phyloP scores from a whole-genome alignment of 2,888 invertebrate species.

The Galerucella pusilla region DNA sequence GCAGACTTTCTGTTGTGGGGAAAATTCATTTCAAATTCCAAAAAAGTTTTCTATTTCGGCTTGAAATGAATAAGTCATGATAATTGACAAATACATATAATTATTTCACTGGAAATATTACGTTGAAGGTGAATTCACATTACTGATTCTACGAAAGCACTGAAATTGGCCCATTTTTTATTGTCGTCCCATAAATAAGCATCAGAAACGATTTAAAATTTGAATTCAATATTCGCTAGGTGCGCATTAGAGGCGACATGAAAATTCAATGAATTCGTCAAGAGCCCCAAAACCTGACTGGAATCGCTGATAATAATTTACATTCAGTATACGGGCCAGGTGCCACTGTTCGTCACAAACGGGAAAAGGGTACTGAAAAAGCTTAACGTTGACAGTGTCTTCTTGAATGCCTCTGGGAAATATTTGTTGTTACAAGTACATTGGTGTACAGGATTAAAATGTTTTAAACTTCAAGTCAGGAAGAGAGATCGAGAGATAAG shows the following conservation, averaged over 20 bases:
- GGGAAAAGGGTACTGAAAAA: constrained; percentile 13
- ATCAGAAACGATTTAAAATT: constrained; percentile 41
- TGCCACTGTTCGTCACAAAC: constrained; percentile 20
- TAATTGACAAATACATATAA: too few species aligned
- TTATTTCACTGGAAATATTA: too few species aligned
- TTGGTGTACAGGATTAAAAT: not conserved
- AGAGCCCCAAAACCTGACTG: constrained; percentile 49
- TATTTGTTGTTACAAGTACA: constrained; percentile 7
- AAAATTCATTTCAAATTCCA: too few species aligned
- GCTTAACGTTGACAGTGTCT: constrained; percentile 14
- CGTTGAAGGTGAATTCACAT: not conserved
- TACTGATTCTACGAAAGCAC: not conserved
- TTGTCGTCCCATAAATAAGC: constrained; percentile 27
- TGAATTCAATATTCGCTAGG: constrained; percentile 43
- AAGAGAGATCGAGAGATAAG: not conserved
- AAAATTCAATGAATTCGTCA: constrained; percentile 53
- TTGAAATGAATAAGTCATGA: too few species aligned
- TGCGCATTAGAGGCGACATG: constrained; percentile 46
- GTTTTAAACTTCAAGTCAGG: not conserved
- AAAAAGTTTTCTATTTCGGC: too few species aligned
- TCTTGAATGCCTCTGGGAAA: not conserved
- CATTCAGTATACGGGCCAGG: constrained; percentile 40
- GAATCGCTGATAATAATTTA: constrained; percentile 47
- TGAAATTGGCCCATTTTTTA: constrained; percentile 11
- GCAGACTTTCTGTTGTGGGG: too few species aligned